phyloP scores from a whole-genome alignment of 2,113 vertebrate species.

The Ranitomeya variabilis region DNA sequence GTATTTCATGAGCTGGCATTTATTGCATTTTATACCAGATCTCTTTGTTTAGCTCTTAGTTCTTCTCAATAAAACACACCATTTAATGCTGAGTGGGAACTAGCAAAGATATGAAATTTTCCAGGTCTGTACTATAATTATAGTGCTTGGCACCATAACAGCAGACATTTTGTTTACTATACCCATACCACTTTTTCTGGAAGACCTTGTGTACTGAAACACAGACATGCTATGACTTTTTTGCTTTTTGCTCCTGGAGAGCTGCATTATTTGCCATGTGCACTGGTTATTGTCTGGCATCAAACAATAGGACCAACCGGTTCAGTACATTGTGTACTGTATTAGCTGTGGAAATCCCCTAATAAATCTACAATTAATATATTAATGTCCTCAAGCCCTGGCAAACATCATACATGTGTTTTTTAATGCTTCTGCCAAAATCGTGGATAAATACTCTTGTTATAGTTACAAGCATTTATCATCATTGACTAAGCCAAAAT shows the following conservation, averaged over 20 bases:
- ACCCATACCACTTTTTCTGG: background rate
- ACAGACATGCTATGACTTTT: background rate
- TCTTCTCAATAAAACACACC: background rate
- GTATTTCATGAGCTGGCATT: too few relatives aligned
- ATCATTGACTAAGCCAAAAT: background rate
- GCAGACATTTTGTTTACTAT: background rate
- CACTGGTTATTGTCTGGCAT: background rate
- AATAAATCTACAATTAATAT: conserved; percentile 13
- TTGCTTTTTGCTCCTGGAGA: background rate
- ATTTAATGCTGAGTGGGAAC: background rate
- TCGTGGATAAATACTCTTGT: background rate
- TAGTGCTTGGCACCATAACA: background rate
- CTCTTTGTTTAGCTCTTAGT: background rate
- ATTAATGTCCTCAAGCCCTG: background rate
- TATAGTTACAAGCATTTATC: background rate
- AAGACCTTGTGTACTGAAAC: background rate
- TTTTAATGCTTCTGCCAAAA: background rate
- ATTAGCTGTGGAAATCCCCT: background rate
- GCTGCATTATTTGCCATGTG: background rate
- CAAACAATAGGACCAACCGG: conserved; percentile 5
- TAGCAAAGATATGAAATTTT: background rate
- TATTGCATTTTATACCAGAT: too few relatives aligned
- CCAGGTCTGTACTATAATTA: background rate
- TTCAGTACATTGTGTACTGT: background rate
- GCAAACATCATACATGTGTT: background rate